Base-by-base conservation (phyloP, 2,888 invertebrate genomes). In the Microplitis manilae region DNA sequence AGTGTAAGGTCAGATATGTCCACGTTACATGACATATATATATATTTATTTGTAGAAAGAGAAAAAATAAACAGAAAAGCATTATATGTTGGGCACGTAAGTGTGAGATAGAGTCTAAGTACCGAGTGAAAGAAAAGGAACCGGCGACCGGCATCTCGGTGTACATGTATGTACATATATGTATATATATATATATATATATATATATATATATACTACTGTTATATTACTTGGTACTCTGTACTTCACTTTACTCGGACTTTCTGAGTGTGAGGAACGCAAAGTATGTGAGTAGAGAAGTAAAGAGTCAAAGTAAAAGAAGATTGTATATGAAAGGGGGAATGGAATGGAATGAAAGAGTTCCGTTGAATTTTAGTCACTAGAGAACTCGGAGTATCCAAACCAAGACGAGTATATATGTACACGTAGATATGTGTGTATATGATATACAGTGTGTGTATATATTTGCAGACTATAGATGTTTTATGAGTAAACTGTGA, bases 71-170 rank as follows among this genome's bases (percentile, higher is more conserved):
- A 30, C 20, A 30, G 30, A 65, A 65, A 65, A 38, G 38, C 65
- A 38, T 50, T 50, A 50, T 7, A 50, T 65, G 65, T 65, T 30
- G 38, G 20, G 65, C 65, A 65, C 65, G 65, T 65, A 65, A 65
- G 65, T 65, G 38, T 38, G 38, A 65, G 65, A 65, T 65, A 65
- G 65, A 30, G 30, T 30, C 65, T 30, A 65, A 38, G 65, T 50
- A 50, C 50, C 50, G 9, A 30, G 9, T 65, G 20, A 65, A 65
- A 38, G 38, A 65, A 65, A 65, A 50, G 13, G 50, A 50, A 50
- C 50, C 50, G 50, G 13, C 50, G 50, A 50, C 50, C 50, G 50
- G 13, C 50, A 13, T 13, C 50, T 9, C 50, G 50, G 50, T 50
- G 5, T 50, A 9, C 50, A 50, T 50, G 9, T 8, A 50, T 13